phyloP scores from a whole-genome alignment of 2,888 invertebrate species.

The Lysandra coridon region DNA sequence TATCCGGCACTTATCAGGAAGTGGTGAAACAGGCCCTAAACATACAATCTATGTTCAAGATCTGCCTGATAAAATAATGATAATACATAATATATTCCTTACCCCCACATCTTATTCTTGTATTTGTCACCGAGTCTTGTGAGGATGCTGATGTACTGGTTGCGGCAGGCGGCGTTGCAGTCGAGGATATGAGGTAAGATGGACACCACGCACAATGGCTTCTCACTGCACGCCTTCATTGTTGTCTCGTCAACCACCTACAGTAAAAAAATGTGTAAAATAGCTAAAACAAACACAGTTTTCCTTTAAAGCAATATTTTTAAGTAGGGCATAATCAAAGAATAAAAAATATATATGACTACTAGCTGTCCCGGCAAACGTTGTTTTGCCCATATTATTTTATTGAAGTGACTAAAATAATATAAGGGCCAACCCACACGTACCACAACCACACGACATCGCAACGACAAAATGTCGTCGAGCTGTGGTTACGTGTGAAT shows the following conservation, averaged over 20 bases:
- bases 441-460: no score
- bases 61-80: neutral
- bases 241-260: conserved; percentile 83
- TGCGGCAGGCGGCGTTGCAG: conserved; percentile 95
- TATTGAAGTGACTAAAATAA: no score
- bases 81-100: conserved; percentile 49
- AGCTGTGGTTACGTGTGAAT: no score
- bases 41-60: no score
- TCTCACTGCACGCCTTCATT: conserved; percentile 90
- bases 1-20: no score
- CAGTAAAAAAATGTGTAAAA: neutral
- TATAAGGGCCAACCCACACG: no score
- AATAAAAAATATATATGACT: no score
- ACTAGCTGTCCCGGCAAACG: no score
- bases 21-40: no score
- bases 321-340: no score
- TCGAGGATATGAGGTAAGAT: conserved; percentile 97
- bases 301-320: neutral
- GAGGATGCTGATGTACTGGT: conserved; percentile 89
- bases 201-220: conserved; percentile 94
- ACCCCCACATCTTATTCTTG: conserved; percentile 97
- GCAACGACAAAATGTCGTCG: no score
- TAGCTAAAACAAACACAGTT: neutral
- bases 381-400: no score
- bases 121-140: conserved; percentile 91